Evolutionary conservation across 2,888 invertebrate species (phyloP), one percentile per base, ranked within the genome.

Genomic region (Disparrhopalites patrizii): DNA sequence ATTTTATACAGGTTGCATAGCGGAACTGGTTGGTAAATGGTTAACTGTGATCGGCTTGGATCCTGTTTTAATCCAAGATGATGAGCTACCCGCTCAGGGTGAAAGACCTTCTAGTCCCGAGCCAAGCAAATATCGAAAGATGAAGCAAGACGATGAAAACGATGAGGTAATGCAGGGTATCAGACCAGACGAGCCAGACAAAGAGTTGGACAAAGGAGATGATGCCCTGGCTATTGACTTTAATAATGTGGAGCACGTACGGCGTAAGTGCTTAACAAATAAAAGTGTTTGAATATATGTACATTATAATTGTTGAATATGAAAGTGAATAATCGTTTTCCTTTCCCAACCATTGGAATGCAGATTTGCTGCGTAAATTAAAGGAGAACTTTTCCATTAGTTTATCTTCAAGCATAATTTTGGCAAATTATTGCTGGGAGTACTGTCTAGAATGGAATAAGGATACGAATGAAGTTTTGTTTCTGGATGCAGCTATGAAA

Each of bases 381-480:
- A 68, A 71, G 15, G 75, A 75, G n/a, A 89, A 91, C 77, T 95
- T 95, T 78, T 95, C 95, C 0, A 86, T 90, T 73, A 94, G 93
- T 78, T 82, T 93, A 62, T 85, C 88, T 64, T 84, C 88, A 0
- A 88, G 90, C 76, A 86, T 88, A 40, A 81, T 96, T 43, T 81
- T 94, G 56, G 86, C 90, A 15, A 92, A 94, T 78, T 87, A 94
- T 84, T 86, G 88, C 72, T 95, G 95, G 95, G 94, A 95, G 79
- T 93, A 90, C 78, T 87, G 91, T 62, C 85, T 90, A 72, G 84
- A 85, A 60, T 96, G 95, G 94, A 89, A 90, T 77, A 90, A 88
- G 78, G 85, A 88, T 72, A 83, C 87, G 68, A 82, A 86, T 51
- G 82, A 84, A 70, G 81, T 88, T 4, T 81, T 84, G 15, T 82